Base-by-base conservation (phyloP, 2,797 vertebrate genomes). In the Hippopotamyrus pictus region DNA sequence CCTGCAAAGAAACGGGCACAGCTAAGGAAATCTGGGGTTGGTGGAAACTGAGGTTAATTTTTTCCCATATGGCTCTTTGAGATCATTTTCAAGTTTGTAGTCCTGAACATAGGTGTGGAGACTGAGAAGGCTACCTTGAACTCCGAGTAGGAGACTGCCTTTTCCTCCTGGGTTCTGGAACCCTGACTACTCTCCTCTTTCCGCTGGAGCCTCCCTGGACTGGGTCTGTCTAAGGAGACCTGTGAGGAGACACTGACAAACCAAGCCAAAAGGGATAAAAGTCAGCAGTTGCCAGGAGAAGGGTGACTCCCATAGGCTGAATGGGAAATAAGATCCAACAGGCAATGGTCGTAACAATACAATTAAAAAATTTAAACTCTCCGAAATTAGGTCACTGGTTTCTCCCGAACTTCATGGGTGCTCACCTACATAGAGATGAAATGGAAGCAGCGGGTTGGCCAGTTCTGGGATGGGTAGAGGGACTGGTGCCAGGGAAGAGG, bases 101-200 rank as follows among this genome's bases (percentile, higher is more conserved):
- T 48, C 44, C 22, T 50, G 11, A 54, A 86, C 51, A n/a, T 22
- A 25, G 83, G 22, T 48, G 59, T 12, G n/a, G 22, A 22, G 41
- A 6, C 3, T 41, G 51, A 88, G n/a, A 2, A 3, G 33, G 25
- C 0, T 94, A 97, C 97, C 96, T 97, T 97, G 84, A 96, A 95
- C 91, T 97, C 96, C 1, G 95, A 95, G 88, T 97, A 96, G 8
- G 96, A 96, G 90, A 96, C 91, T 88, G 96, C 94, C 89, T 96
- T 96, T 89, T 97, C 96, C 14, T 95, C 96, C n/a, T 93, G 93
- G 44, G 94, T 12, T 0, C 33, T 92, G 0, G 92, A 94, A 88
- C 93, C 92, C 89, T 94, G 95, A 3, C 92, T 94, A 0, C 91
- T 92, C 90, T 95, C 92, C 57, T 93, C 94, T 0, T 92, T 90